Evolutionary conservation across 2,797 vertebrate genomes (phyloP).

Genomic region (Arnoldichthys spilopterus): DNA sequence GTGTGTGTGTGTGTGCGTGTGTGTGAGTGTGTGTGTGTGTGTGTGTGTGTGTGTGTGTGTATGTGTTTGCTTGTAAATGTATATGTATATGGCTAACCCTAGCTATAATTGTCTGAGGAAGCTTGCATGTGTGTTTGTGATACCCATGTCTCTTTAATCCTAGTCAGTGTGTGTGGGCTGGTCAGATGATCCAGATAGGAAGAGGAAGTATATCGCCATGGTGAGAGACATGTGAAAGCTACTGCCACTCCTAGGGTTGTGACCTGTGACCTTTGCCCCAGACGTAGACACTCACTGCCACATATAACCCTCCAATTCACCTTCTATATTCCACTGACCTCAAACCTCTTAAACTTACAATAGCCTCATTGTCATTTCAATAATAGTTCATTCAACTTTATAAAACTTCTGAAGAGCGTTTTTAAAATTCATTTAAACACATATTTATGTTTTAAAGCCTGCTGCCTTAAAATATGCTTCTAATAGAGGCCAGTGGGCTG

Average conservation of each 20-base stretch:
- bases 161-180: slow-evolving; percentile 50
- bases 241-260: slow-evolving; percentile 40
- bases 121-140: too few relatives aligned
- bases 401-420: neutral
- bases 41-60: neutral
- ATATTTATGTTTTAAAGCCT: too few relatives aligned
- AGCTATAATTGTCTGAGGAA: neutral
- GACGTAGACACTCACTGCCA: neutral
- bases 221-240: slow-evolving; percentile 49
- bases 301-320: slow-evolving; percentile 4
- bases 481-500: too few relatives aligned
- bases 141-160: slow-evolving; percentile 22
- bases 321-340: slow-evolving; percentile 9
- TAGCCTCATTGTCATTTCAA: slow-evolving; percentile 3
- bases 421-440: too few relatives aligned
- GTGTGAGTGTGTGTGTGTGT: neutral
- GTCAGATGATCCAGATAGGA: slow-evolving; percentile 53
- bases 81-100: neutral
- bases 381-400: neutral
- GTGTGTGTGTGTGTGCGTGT: neutral
- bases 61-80: too few relatives aligned
- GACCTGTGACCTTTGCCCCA: slow-evolving; percentile 45
- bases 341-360: slow-evolving; percentile 5
- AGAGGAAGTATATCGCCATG: slow-evolving; percentile 47
- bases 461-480: too few relatives aligned